phyloP scores from a whole-genome alignment of 2,797 vertebrate species.

The Coregonus ussuriensis region DNA sequence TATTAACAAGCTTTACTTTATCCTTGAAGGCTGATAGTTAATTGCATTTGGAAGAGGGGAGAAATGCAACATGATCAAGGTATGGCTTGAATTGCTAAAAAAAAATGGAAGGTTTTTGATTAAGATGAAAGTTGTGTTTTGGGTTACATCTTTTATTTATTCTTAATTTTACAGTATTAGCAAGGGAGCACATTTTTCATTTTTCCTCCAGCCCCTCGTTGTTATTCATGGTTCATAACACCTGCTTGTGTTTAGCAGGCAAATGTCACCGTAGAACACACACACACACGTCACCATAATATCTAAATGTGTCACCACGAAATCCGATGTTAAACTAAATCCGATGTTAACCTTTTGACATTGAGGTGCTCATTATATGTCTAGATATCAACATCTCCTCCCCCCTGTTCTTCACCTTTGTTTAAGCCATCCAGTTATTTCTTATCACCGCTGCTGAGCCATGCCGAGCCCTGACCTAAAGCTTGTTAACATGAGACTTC shows the following conservation, averaged over 20 bases:
- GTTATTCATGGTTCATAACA: slow-evolving; percentile 62
- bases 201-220: slow-evolving; percentile 44
- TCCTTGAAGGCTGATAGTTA: slow-evolving; percentile 78
- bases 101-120: slow-evolving; percentile 66
- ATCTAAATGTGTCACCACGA: neutral
- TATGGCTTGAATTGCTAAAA: slow-evolving; percentile 67
- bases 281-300: neutral
- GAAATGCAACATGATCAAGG: slow-evolving; percentile 35
- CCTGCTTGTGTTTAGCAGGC: slow-evolving; percentile 11
- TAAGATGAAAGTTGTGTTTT: slow-evolving; percentile 70
- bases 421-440: slow-evolving; percentile 17
- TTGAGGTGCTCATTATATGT: slow-evolving; percentile 26
- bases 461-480: neutral
- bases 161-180: slow-evolving; percentile 67
- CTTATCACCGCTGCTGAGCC: slow-evolving; percentile 26
- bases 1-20: slow-evolving; percentile 80
- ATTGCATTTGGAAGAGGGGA: slow-evolving; percentile 68
- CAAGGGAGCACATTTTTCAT: slow-evolving; percentile 58
- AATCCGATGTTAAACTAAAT: slow-evolving; percentile 4
- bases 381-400: slow-evolving; percentile 6
- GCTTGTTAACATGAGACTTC: slow-evolving; percentile 36
- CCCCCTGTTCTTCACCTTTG: slow-evolving; percentile 14
- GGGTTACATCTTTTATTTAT: slow-evolving; percentile 62
- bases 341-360: neutral
- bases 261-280: neutral